Evolutionary conservation across 1,140 invertebrate species (phyloP).

Genomic region (Linepithema humile): DNA sequence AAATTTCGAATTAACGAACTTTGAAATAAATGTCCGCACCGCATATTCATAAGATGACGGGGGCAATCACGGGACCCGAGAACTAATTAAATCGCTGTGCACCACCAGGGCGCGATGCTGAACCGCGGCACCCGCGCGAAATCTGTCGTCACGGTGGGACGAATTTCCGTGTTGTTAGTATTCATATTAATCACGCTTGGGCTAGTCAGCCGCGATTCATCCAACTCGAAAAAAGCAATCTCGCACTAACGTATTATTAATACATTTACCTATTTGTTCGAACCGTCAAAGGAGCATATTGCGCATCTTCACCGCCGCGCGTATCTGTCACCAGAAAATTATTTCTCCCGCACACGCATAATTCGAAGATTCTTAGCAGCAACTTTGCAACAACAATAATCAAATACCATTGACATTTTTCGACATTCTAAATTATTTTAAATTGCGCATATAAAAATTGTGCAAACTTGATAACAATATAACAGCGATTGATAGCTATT

Average conservation of each 20-base stretch:
- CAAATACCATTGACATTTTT: no score
- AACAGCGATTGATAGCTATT: no score
- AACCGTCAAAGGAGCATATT: not conserved
- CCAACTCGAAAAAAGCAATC: slow-evolving; percentile 48
- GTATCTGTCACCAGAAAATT: not conserved
- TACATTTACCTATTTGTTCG: slow-evolving; percentile 30
- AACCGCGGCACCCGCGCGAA: slow-evolving; percentile 21
- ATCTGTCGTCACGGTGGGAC: slow-evolving; percentile 16
- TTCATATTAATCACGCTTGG: slow-evolving; percentile 51
- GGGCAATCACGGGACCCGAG: slow-evolving; percentile 30
- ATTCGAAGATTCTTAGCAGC: not conserved
- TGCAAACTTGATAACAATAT: no score
- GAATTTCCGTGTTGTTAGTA: slow-evolving; percentile 49
- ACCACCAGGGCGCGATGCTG: not conserved
- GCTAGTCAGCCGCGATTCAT: slow-evolving; percentile 33
- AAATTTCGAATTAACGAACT: slow-evolving; percentile 54
- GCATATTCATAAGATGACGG: slow-evolving; percentile 57
- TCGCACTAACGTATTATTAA: slow-evolving; percentile 13
- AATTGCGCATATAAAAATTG: no score
- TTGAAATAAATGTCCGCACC: slow-evolving; percentile 50
- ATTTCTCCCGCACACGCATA: not conserved
- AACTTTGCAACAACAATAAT: no score
- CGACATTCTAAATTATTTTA: no score
- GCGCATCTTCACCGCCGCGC: not conserved
- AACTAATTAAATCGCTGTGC: slow-evolving; percentile 55